Base-by-base conservation (phyloP, 2,113 vertebrate species). In the Castor canadensis region DNA sequence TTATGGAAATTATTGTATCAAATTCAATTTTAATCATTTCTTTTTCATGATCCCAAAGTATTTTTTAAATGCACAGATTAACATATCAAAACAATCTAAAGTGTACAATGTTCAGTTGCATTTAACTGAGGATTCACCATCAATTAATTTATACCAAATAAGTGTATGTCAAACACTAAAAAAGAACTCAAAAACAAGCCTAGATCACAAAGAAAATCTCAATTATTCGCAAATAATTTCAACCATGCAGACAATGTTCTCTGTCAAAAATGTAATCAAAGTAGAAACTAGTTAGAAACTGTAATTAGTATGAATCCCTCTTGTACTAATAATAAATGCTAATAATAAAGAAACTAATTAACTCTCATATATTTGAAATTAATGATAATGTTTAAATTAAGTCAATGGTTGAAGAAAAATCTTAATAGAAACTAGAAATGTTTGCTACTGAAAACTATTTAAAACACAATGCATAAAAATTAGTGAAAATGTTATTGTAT, bases 1-100 rank as follows among this genome's bases (percentile, higher is more conserved):
- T 32, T 89, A 82, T 58, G 85, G 66, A 97, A 84, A 81, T 87
- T 86, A 84, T n/a, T 60, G 90, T 1, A 67, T 56, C 35, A 64
- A 32, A 47, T 8, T 49, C 5, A 47, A 35, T 35, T 91, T 13
- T 89, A 52, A 77, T 76, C 10, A 49, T 73, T 94, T 88, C 9
- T 90, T 20, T 94, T 90, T 12, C 4, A 47, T 76, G 30, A 83
- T 47, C 73, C 75, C n/a, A 45, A 38, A 75, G 6, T 87, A 79
- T 79, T 79, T 72, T 30, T 90, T 95, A 26, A 90, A 4, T 81
- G 35, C 17, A 24, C 24, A 83, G 10, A 67, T 22, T 24, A 62
- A 47, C 17, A 62, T 66, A 58, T 22, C 13, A 62, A 80, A 96
- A 82, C 15, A 84, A 88, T 43, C 4, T 83, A 49, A 88, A 69